These are phyloP conservation scores for Selenia dentaria DNA, from an alignment of 2,888 invertebrate genomes.

Conservation along the genomic window DNA sequence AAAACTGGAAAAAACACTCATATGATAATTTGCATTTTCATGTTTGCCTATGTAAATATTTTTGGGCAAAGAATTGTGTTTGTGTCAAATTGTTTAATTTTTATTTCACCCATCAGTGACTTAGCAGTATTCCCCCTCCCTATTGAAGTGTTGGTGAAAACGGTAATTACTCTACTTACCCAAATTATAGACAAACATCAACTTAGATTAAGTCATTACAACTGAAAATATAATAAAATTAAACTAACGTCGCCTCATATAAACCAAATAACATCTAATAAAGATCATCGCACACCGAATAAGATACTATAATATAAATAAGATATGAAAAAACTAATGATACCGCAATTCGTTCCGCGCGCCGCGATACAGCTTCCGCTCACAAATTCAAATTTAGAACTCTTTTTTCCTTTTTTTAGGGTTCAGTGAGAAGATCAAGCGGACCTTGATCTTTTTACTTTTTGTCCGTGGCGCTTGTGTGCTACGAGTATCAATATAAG, in stretches of 20 bases:
- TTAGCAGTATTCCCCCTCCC: too few species aligned
- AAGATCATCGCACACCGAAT: conserved; percentile 29
- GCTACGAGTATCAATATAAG: not conserved
- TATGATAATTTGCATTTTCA: too few species aligned
- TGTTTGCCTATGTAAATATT: too few species aligned
- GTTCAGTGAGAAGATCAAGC: conserved; percentile 25
- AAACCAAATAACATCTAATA: conserved; percentile 37
- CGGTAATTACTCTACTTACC: too few species aligned
- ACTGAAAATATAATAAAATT: conserved; percentile 19
- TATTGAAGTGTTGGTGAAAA: too few species aligned
- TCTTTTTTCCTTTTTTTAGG: conserved; percentile 30
- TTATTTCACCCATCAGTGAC: too few species aligned
- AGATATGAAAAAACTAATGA: conserved; percentile 65
- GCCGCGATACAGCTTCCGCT: conserved; percentile 70
- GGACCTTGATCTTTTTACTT: conserved; percentile 10
- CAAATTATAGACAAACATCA: too few species aligned
- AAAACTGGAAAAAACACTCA: too few species aligned
- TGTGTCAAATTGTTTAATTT: too few species aligned
- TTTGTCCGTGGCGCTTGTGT: conserved; percentile 9
- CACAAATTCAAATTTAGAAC: conserved; percentile 67
- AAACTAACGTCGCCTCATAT: conserved; percentile 17
- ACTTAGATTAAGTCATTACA: conserved; percentile 11
- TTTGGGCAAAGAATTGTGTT: too few species aligned
- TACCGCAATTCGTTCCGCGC: conserved; percentile 76
- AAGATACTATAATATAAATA: conserved; percentile 38